Conservation (phyloP, 1,140 invertebrate species). For the Trinorchestia longiramus region DNA sequence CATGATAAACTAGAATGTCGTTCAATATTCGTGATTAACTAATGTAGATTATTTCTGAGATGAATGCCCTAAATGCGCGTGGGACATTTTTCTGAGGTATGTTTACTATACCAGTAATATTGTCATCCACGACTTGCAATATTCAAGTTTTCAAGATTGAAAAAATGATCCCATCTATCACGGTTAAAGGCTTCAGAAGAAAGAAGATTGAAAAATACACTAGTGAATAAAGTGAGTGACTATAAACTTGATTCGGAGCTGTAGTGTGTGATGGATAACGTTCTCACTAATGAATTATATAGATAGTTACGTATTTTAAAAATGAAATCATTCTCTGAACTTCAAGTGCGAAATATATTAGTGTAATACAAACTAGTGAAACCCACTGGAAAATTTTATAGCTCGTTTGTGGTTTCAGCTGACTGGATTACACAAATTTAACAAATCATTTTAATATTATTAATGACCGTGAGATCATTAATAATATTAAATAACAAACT, state of each 20-base stretch:
- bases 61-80: not conserved
- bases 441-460: not conserved
- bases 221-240: too few species aligned
- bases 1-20: not conserved
- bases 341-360: not conserved
- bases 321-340: not conserved
- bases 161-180: too few species aligned
- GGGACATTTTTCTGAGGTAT: too few species aligned
- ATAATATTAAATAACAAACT: not conserved
- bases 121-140: too few species aligned
- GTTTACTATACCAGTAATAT: too few species aligned
- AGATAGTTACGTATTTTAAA: not conserved
- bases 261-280: not conserved
- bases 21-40: not conserved
- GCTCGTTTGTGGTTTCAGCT: not conserved
- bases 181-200: too few species aligned
- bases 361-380: not conserved
- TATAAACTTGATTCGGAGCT: not conserved
- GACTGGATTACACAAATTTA: not conserved
- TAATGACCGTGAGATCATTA: not conserved
- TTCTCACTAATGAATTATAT: not conserved
- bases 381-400: not conserved
- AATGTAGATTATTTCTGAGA: not conserved
- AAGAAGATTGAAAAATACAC: too few species aligned
- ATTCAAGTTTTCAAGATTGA: too few species aligned